These are phyloP conservation scores for Hemibagrus guttatus DNA, from an alignment of 2,797 vertebrate species.

Conservation along the genomic window DNA sequence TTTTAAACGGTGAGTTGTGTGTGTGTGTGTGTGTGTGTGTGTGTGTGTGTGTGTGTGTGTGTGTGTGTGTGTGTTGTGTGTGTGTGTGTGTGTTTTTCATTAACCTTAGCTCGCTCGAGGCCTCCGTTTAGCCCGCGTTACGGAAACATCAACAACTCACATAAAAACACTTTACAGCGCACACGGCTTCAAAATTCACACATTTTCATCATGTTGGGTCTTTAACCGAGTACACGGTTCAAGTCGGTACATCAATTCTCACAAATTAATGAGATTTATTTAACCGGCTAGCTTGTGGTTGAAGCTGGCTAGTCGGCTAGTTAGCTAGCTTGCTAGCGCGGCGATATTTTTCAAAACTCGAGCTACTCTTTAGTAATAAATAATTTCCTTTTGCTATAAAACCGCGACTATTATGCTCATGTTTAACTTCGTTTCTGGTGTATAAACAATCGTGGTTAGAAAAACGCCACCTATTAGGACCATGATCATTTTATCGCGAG, in stretches of 20 bases:
- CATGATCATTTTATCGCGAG: neutral
- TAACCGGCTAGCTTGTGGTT: constrained; percentile 20
- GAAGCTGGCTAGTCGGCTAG: constrained; percentile 30
- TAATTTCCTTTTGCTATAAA: neutral
- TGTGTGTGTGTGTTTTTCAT: too few species aligned
- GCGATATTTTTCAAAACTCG: neutral
- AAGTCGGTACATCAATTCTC: fast-evolving
- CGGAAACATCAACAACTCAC: neutral
- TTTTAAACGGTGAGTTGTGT: constrained; percentile 94
- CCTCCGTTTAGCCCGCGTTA: constrained; percentile 28
- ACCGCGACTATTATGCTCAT: too few species aligned
- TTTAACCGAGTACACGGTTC: neutral
- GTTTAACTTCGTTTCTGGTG: too few species aligned
- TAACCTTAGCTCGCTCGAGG: constrained; percentile 20
- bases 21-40: too few species aligned
- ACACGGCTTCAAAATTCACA: too few species aligned
- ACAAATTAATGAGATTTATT: neutral
- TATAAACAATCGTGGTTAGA: neutral
- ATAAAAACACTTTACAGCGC: neutral
- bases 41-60: too few species aligned
- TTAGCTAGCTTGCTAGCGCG: constrained; percentile 19
- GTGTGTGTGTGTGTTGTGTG: too few species aligned
- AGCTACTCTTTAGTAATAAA: neutral
- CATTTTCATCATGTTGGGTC: too few species aligned
- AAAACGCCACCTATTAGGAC: too few species aligned